A percentile compares a stretch with the other conserved stretches of the same genome.
Conservation (phyloP, 1,140 invertebrate species). For the Chionoecetes opilio region DNA sequence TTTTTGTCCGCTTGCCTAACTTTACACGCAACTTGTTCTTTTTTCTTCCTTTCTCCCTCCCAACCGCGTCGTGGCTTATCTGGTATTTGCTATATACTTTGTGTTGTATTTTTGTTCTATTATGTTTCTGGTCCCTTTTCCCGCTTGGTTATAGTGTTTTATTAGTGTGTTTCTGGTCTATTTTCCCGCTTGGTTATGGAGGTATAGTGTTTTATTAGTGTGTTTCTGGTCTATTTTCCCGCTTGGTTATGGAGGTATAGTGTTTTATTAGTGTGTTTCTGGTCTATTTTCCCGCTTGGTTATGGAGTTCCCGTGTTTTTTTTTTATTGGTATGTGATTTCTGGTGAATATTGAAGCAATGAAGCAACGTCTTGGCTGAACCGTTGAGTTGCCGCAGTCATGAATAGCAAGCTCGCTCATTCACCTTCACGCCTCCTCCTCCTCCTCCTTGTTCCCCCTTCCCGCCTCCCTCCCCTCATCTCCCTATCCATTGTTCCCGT, state of each 20-base stretch:
- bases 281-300: not conserved
- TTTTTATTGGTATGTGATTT: not conserved
- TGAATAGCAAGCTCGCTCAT: not conserved
- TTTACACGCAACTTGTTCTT: no score
- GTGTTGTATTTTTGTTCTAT: not conserved
- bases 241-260: not conserved
- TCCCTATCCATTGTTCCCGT: constrained; percentile 1
- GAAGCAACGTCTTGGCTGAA: not conserved
- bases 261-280: not conserved
- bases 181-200: no score
- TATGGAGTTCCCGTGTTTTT: not conserved
- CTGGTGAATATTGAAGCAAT: not conserved
- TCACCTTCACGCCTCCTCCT: constrained; percentile 10
- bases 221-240: no score
- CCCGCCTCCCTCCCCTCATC: not conserved
- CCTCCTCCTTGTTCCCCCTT: not conserved
- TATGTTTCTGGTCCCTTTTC: not conserved
- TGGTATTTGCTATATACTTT: no score
- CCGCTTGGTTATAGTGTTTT: no score
- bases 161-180: no score
- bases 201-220: no score
- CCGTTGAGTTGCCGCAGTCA: not conserved
- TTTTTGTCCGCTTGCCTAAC: not conserved
- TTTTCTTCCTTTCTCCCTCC: not conserved
- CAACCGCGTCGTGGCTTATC: not conserved